A percentile compares a stretch with the other conserved stretches of the same genome.
Conservation (phyloP, 2,888 invertebrate species). For the Itoplectis maculator region DNA sequence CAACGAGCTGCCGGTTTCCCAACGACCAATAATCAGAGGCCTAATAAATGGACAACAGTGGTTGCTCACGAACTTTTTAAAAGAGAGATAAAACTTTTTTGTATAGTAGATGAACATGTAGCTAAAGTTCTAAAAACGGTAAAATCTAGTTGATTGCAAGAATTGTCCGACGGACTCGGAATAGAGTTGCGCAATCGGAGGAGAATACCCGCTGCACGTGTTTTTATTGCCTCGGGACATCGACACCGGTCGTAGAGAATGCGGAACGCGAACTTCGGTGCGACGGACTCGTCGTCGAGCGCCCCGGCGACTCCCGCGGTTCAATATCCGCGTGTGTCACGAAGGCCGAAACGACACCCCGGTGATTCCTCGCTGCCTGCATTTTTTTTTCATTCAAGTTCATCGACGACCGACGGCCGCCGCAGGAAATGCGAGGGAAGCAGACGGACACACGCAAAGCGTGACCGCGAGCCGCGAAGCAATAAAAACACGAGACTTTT, state of each 20-base stretch:
- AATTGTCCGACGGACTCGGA: no score
- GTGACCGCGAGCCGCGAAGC: neutral
- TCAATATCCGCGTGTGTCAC: conserved; percentile 62
- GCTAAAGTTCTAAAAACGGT: no score
- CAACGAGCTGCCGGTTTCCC: no score
- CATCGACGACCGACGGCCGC: conserved; percentile 45
- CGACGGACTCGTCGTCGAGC: conserved; percentile 11
- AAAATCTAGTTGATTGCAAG: no score
- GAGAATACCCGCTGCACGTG: neutral
- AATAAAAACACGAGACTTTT: conserved; percentile 38
- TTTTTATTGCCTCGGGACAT: conserved; percentile 1
- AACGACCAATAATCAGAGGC: no score
- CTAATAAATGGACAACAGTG: no score
- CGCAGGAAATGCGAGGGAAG: conserved; percentile 7
- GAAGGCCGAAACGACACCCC: conserved; percentile 50
- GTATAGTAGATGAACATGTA: no score
- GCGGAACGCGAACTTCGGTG: conserved; percentile 41
- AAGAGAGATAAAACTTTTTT: no score
- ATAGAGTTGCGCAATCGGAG: no score
- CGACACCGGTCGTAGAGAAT: neutral
- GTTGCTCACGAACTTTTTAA: no score
- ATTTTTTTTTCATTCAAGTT: conserved; percentile 56
- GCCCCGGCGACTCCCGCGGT: conserved; percentile 48
- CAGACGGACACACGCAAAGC: neutral
- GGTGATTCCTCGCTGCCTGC: conserved; percentile 17